phyloP scores from a whole-genome alignment of 2,113 vertebrate species.

The Hippocampus barbouri region DNA sequence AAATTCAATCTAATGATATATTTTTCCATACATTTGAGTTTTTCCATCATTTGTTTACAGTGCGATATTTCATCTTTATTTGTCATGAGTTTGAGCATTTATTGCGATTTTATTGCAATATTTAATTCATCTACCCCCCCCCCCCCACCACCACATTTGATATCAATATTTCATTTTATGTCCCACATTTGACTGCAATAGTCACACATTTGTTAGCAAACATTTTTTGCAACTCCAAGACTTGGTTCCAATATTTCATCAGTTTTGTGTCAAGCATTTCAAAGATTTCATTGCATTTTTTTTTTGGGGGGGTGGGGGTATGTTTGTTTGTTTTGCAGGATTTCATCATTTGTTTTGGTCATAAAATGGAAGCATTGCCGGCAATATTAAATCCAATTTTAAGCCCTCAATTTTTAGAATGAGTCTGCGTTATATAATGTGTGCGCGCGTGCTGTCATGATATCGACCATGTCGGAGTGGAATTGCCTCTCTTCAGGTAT shows the following conservation, averaged over 20 bases:
- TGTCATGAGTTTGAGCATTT: too few relatives aligned
- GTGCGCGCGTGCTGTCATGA: not conserved
- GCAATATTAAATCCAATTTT: not conserved
- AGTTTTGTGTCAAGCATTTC: not conserved
- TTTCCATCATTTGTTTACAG: not conserved
- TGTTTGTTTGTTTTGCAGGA: not conserved
- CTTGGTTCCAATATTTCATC: not conserved
- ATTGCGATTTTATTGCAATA: not conserved
- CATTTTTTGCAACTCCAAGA: not conserved
- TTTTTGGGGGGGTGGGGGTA: too few relatives aligned
- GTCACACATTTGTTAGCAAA: too few relatives aligned
- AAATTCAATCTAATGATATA: too few relatives aligned
- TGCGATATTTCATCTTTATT: not conserved
- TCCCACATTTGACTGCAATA: not conserved
- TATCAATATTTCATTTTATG: not conserved
- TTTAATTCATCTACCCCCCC: not conserved
- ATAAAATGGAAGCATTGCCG: not conserved
- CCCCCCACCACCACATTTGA: not conserved
- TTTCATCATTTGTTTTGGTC: not conserved
- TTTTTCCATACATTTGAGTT: not conserved
- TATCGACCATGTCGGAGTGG: conserved; percentile 28
- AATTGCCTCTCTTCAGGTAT: not conserved
- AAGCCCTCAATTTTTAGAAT: not conserved
- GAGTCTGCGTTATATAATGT: not conserved
- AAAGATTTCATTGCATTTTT: too few relatives aligned